A percentile compares a stretch with the other conserved stretches of the same genome.
phyloP scores from a whole-genome alignment of 2,888 invertebrate genomes.

The Oligia fasciuncula region DNA sequence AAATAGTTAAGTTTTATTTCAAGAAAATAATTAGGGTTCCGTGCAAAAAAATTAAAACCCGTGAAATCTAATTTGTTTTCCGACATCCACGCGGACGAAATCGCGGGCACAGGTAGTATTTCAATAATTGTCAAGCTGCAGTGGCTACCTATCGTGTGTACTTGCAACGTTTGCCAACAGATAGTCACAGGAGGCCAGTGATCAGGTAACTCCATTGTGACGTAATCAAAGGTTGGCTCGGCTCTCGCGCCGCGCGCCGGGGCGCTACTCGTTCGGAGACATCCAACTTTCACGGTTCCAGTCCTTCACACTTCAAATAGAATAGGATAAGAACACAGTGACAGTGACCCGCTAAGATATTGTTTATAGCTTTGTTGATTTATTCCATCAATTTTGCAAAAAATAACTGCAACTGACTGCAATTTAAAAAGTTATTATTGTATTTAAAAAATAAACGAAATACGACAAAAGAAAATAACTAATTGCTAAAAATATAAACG shows the following conservation, averaged over 20 bases:
- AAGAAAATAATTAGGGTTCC: background rate
- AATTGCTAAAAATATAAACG: background rate
- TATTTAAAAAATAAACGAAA: background rate
- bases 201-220: constrained; percentile 59
- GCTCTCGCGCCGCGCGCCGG: background rate
- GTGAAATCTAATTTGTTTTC: too few species aligned
- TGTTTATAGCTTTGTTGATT: background rate
- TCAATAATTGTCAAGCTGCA: background rate
- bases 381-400: background rate
- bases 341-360: constrained; percentile 14
- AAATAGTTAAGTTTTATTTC: background rate
- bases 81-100: background rate
- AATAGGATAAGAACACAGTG: constrained; percentile 19
- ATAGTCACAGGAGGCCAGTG: constrained; percentile 43
- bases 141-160: background rate
- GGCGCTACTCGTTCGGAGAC: constrained; percentile 33
- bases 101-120: background rate
- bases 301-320: constrained; percentile 47
- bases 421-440: background rate
- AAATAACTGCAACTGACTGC: background rate
- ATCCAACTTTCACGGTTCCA: constrained; percentile 48
- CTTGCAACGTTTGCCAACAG: constrained; percentile 20
- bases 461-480: background rate
- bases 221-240: constrained; percentile 57
- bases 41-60: background rate